Evolutionary conservation across 1,140 invertebrate genomes (phyloP), one percentile per base, ranked within the genome.

Genomic region (Pseudachorutes palmiensis): DNA sequence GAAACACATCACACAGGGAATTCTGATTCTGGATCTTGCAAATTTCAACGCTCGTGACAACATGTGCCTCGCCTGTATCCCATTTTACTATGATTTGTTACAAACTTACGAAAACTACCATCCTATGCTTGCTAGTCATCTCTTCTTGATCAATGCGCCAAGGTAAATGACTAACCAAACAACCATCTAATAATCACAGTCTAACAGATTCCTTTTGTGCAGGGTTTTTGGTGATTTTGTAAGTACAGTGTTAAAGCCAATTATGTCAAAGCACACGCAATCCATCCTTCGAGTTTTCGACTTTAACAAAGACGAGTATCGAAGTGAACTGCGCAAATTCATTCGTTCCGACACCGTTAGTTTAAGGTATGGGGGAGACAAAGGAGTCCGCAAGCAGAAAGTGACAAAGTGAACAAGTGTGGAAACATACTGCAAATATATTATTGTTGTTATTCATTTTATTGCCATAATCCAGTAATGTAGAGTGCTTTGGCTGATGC

Each of bases 31-130:
- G 12, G 55, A 58, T 22, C 5, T 22, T 5, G 28, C 55, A 9
- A 5, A 5, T 5, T 58, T 58, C 55, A 58, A 58, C 22, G 5
- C 24, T 22, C 55, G 55, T 58, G 5, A 58, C 5, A 5, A 58
- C 55, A 22, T 22, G 22, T 58, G 55, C 55, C 5, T 58, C 12
- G 55, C n/a, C 28, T 58, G 55, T 22, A 22, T 58, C 12, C 55
- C 55, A 12, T 29, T 58, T 22, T 58, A 58, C 55, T 22, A 24
- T 12, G n/a, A 58, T 22, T 12, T 58, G 5, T 12, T 58, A 12
- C 55, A 58, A 22, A 58, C n/a, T 5, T 58, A 24, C 55, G 55
- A 58, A 22, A 58, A 58, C 24, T 58, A 58, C 22, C 24, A 12
- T 22, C 55, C 55, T 5, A 5, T 24, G 24, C 28, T 29, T 12